Evolutionary conservation across 2,888 invertebrate species (phyloP).

Genomic region (Lycaena phlaeas): DNA sequence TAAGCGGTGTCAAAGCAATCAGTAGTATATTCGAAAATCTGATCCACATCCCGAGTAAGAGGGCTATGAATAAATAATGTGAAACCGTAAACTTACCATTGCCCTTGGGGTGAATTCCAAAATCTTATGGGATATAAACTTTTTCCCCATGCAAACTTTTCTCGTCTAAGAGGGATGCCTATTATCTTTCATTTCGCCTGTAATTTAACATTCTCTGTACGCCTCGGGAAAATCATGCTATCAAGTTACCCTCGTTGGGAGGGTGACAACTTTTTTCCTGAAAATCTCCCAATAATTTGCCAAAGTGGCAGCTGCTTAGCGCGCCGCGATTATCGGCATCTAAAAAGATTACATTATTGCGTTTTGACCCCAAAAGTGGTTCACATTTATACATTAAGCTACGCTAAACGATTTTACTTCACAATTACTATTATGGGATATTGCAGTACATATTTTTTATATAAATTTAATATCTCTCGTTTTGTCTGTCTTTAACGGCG

Average conservation of each 20-base stretch:
- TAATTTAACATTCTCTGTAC: conserved; percentile 68
- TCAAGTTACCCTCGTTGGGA: conserved; percentile 55
- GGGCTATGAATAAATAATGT: conserved; percentile 65
- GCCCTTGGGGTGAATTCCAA: conserved; percentile 48
- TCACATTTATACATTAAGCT: too few relatives aligned
- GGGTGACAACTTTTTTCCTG: conserved; percentile 65
- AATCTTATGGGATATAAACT: conserved; percentile 61
- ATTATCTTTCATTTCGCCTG: conserved; percentile 71
- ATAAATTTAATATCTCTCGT: too few relatives aligned
- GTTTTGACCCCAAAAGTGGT: conserved; percentile 26
- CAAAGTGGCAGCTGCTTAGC: conserved; percentile 68
- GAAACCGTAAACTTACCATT: conserved; percentile 34
- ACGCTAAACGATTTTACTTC: too few relatives aligned
- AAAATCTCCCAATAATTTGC: conserved; percentile 68
- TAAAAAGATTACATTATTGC: conserved; percentile 43
- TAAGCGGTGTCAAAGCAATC: conserved; percentile 6
- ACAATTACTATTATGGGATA: too few relatives aligned
- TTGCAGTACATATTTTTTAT: too few relatives aligned
- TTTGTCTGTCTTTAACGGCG: too few relatives aligned
- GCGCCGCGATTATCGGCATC: conserved; percentile 63
- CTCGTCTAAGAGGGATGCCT: conserved; percentile 53
- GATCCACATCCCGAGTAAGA: conserved; percentile 17
- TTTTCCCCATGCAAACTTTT: conserved; percentile 50
- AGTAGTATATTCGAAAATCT: conserved; percentile 4
- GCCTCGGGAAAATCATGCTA: conserved; percentile 63